Evolutionary conservation across 2,888 invertebrate species (phyloP).

Genomic region (Platycnemis pennipes): DNA sequence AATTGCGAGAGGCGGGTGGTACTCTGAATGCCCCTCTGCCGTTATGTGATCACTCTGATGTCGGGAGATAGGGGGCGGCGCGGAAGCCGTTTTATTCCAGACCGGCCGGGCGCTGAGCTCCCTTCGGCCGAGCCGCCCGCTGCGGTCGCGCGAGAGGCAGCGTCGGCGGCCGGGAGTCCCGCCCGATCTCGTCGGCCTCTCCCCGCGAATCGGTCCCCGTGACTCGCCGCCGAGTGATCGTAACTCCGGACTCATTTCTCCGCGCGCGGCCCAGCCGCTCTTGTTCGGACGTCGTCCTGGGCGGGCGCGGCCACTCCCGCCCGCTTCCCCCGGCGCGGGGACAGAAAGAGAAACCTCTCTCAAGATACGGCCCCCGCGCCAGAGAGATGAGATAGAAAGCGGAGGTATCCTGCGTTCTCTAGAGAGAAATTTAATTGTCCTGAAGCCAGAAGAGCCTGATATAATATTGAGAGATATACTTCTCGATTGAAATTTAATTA

Average conservation of each 20-base stretch:
- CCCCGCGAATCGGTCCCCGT: not conserved
- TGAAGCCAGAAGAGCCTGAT: too few species aligned
- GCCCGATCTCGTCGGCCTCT: not conserved
- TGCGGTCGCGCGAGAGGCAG: not conserved
- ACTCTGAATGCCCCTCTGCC: too few species aligned
- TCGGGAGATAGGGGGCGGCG: too few species aligned
- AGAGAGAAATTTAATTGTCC: too few species aligned
- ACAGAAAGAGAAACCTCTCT: not conserved
- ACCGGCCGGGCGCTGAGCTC: too few species aligned
- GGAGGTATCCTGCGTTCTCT: too few species aligned
- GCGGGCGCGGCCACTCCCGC: not conserved
- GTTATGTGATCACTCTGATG: too few species aligned
- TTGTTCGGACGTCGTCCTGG: not conserved
- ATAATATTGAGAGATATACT: too few species aligned
- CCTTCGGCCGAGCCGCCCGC: not conserved
- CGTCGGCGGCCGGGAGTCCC: not conserved
- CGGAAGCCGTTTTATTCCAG: too few species aligned
- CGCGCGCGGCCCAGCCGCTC: not conserved
- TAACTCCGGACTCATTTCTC: not conserved
- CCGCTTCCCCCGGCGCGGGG: not conserved
- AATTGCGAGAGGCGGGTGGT: too few species aligned
- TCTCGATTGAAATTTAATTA: too few species aligned
- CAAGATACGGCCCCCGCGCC: not conserved
- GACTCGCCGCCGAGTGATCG: not conserved
- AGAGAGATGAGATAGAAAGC: not conserved